phyloP scores from a whole-genome alignment of 2,888 invertebrate species.

The Drosophila ustulata region DNA sequence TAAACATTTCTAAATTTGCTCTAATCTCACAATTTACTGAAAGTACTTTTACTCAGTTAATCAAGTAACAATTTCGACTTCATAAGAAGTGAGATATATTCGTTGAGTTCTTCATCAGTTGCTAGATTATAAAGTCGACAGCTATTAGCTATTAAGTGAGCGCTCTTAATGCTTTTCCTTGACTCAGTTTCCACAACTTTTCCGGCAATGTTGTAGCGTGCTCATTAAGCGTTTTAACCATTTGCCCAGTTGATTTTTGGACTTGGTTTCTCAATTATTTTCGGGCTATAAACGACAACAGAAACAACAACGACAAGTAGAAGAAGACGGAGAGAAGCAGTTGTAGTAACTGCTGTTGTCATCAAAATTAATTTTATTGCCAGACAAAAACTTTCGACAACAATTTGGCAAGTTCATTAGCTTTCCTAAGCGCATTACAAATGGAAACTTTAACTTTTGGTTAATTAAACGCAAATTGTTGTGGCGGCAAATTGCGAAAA shows the following conservation, averaged over 20 bases:
- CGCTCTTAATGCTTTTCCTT: constrained; percentile 32
- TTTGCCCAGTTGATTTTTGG: constrained; percentile 44
- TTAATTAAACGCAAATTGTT: constrained; percentile 81
- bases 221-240: constrained; percentile 37
- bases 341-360: constrained; percentile 51
- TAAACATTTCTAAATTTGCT: not conserved
- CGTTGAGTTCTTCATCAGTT: not conserved
- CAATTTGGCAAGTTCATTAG: constrained; percentile 76
- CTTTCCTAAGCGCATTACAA: constrained; percentile 59
- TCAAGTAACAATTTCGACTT: not conserved
- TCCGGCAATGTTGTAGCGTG: constrained; percentile 20
- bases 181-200: constrained; percentile 36
- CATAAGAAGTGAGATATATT: constrained; percentile 1
- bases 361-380: constrained; percentile 82
- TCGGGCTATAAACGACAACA: constrained; percentile 19
- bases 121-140: constrained; percentile 17
- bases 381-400: constrained; percentile 78
- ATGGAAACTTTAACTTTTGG: constrained; percentile 62
- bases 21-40: not conserved
- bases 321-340: not conserved
- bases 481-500: constrained; percentile 81
- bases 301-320: not conserved
- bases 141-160: constrained; percentile 34
- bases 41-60: not conserved
- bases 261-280: constrained; percentile 55